Conservation (phyloP, 2,113 vertebrate species). For the Dasyprocta punctata region DNA sequence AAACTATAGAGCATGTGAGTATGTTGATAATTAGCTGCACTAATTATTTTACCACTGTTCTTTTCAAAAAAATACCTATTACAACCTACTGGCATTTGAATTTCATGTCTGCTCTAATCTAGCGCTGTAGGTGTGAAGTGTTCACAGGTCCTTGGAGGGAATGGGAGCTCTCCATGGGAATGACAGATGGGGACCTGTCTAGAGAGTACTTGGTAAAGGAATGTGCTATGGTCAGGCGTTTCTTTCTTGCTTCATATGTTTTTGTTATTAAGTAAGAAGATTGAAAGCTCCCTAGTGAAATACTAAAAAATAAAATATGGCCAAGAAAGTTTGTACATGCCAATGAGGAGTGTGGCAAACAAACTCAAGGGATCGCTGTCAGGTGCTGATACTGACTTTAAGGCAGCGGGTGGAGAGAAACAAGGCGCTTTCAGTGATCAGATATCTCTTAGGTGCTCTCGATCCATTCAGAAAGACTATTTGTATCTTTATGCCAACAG, state of each 20-base stretch:
- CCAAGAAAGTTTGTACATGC: background rate
- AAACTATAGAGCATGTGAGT: slow-evolving; percentile 18
- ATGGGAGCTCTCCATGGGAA: slow-evolving; percentile 57
- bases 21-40: background rate
- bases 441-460: slow-evolving; percentile 29
- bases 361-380: background rate
- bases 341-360: background rate
- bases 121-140: background rate
- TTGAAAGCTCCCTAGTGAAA: slow-evolving; percentile 81
- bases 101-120: slow-evolving; percentile 61
- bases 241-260: slow-evolving; percentile 75
- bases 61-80: slow-evolving; percentile 47
- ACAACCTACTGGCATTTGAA: slow-evolving; percentile 33
- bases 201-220: slow-evolving; percentile 68
- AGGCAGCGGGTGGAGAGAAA: background rate
- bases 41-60: slow-evolving; percentile 27
- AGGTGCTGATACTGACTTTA: slow-evolving; percentile 27
- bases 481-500: background rate
- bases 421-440: slow-evolving; percentile 20
- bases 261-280: slow-evolving; percentile 82
- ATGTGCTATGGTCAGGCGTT: slow-evolving; percentile 37
- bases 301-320: slow-evolving; percentile 81
- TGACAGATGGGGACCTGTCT: slow-evolving; percentile 64
- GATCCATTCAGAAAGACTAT: background rate
- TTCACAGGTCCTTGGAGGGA: slow-evolving; percentile 49